These are phyloP conservation scores for Hippocampus abdominalis DNA, from an alignment of 2,113 vertebrate genomes.

Conservation along the genomic window DNA sequence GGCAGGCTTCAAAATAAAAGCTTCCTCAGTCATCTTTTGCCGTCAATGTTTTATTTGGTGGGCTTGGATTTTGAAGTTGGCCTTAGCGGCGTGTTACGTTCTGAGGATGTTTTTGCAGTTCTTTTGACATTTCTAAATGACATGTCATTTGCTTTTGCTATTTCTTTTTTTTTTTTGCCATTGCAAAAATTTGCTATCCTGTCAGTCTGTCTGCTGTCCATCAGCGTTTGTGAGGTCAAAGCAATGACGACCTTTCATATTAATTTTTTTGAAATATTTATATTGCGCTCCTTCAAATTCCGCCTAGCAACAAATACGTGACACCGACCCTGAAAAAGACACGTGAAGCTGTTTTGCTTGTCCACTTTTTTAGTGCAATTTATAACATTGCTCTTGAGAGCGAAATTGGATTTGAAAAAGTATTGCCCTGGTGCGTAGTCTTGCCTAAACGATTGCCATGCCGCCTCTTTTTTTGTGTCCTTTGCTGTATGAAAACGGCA, in stretches of 20 bases:
- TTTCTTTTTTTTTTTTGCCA: no score
- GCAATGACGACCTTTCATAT: background rate
- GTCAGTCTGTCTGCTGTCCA: no score
- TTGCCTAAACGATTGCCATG: background rate
- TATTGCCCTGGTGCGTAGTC: background rate
- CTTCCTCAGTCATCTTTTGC: no score
- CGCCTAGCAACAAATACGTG: background rate
- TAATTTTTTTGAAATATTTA: background rate
- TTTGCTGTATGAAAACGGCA: constrained; percentile 4
- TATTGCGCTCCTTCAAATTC: background rate
- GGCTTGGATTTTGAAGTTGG: no score
- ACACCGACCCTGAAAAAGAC: background rate
- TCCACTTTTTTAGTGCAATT: background rate
- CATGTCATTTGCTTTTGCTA: no score
- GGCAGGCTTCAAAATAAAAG: no score
- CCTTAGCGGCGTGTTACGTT: no score
- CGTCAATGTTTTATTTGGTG: no score
- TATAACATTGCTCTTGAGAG: background rate
- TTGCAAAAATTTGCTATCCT: no score
- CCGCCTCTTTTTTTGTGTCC: background rate
- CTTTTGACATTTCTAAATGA: no score
- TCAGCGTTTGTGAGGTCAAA: background rate
- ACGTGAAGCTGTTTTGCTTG: no score
- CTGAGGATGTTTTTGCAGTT: no score
- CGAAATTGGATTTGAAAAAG: background rate